Percentiles rank a stretch among this genome's conserved stretches.
Conservation (phyloP, 1,140 invertebrate genomes). For the Drosophila grimshawi region DNA sequence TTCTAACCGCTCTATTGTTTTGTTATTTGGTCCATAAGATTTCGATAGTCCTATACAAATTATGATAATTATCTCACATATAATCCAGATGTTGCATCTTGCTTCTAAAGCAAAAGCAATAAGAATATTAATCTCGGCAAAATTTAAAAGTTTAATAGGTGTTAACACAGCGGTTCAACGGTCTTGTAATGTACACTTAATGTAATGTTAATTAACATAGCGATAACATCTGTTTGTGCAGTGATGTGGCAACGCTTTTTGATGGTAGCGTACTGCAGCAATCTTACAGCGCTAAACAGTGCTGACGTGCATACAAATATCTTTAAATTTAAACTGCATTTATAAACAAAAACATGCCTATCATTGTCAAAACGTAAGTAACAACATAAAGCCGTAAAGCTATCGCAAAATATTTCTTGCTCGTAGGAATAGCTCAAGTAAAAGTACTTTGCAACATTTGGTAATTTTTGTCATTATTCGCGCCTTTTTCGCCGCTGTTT, state of each 20-base stretch:
- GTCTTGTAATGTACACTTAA: not conserved
- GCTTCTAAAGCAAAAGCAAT: too few species aligned
- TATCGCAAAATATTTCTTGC: not conserved
- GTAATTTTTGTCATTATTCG: slow-evolving; percentile 14
- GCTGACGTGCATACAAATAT: too few species aligned
- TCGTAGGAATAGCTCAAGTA: not conserved
- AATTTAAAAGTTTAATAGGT: not conserved
- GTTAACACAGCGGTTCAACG: not conserved
- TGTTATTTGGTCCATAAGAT: too few species aligned
- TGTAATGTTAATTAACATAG: not conserved
- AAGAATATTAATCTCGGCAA: too few species aligned
- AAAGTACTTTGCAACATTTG: not conserved
- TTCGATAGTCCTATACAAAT: too few species aligned
- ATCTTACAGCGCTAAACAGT: not conserved
- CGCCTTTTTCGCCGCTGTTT: slow-evolving; percentile 21
- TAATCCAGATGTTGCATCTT: too few species aligned
- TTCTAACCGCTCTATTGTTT: not conserved
- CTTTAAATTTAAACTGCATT: not conserved
- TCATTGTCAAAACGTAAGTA: slow-evolving; percentile 79
- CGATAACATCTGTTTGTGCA: slow-evolving; percentile 4
- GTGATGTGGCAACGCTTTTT: slow-evolving; percentile 22
- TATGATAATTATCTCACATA: too few species aligned
- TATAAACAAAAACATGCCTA: slow-evolving; percentile 56
- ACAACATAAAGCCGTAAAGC: not conserved
- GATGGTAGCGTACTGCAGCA: not conserved